These are phyloP conservation scores for Azemiops feae DNA, from an alignment of 2,113 vertebrate species.

Conservation along the genomic window DNA sequence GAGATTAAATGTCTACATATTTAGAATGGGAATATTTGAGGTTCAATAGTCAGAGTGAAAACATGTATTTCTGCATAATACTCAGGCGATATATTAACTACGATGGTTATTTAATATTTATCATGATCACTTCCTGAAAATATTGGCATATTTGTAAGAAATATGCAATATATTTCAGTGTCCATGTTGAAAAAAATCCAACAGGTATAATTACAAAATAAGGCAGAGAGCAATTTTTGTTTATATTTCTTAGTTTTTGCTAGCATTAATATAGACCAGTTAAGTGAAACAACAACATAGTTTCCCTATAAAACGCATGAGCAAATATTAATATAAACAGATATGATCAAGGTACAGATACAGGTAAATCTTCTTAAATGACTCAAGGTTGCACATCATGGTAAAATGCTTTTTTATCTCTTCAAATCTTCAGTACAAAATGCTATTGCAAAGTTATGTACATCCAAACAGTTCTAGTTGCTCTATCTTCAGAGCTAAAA, in stretches of 20 bases:
- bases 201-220: neutral
- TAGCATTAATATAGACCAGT: neutral
- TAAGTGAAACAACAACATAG: slow-evolving; percentile 31
- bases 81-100: neutral
- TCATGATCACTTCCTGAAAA: neutral
- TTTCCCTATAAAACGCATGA: neutral
- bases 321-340: neutral
- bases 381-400: neutral
- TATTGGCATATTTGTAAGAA: neutral
- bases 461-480: neutral
- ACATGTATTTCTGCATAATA: neutral
- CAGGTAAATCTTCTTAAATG: neutral
- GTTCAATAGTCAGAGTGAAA: slow-evolving; percentile 27
- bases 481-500: neutral
- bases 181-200: neutral
- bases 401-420: neutral
- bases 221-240: slow-evolving; percentile 36
- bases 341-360: neutral
- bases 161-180: neutral
- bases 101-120: neutral
- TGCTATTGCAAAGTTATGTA: neutral
- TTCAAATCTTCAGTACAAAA: neutral
- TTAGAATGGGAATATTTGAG: slow-evolving; percentile 45
- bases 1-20: slow-evolving; percentile 11
- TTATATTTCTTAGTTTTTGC: slow-evolving; percentile 1